phyloP scores from a whole-genome alignment of 2,113 vertebrate genomes.

The Vidua chalybeata region DNA sequence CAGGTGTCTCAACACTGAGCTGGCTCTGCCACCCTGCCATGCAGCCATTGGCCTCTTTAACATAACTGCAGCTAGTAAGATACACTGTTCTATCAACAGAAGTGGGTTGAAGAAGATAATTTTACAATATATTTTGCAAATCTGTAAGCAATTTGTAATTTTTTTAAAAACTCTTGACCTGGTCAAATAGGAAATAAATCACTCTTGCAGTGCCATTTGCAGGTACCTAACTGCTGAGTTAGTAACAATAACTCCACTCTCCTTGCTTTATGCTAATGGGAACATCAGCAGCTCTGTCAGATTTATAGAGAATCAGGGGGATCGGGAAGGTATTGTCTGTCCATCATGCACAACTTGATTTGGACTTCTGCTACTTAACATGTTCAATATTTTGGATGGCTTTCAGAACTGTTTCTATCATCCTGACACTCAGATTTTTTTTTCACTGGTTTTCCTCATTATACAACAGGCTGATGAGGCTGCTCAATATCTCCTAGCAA shows the following conservation, averaged over 20 bases:
- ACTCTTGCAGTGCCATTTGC: not conserved
- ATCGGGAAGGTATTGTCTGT: not conserved
- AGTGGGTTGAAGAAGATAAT: not conserved
- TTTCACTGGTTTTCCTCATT: not conserved
- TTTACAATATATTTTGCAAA: not conserved
- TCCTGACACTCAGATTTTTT: not conserved
- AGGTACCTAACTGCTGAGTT: not conserved
- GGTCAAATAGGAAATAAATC: not conserved
- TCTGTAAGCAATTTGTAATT: not conserved
- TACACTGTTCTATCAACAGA: fast-evolving
- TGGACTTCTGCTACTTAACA: not conserved
- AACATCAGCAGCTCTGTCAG: not conserved
- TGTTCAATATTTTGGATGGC: fast-evolving
- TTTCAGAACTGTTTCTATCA: not conserved
- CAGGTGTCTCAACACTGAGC: not conserved
- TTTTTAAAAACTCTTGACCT: not conserved
- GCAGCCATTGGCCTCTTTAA: not conserved
- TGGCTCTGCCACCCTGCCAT: fast-evolving
- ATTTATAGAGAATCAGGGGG: not conserved
- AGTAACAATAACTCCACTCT: not conserved
- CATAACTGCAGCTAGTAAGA: not conserved
- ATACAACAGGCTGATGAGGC: not conserved
- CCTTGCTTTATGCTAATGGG: not conserved
- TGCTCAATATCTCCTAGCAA: not conserved
- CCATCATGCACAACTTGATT: not conserved